phyloP scores from a whole-genome alignment of 2,888 invertebrate species.

The Megamerina dolium region DNA sequence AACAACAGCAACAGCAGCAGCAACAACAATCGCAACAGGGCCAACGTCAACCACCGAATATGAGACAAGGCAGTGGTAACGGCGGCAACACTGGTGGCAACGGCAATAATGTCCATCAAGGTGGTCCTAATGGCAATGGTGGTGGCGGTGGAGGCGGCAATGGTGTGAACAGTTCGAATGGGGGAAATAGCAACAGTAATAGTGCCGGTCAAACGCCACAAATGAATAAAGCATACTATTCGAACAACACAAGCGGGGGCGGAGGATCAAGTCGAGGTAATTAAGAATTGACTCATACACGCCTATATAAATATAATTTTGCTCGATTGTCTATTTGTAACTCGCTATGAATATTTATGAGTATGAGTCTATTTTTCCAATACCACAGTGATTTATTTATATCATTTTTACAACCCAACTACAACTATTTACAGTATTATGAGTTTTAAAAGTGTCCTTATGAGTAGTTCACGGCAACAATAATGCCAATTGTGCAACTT shows the following conservation, averaged over 20 bases:
- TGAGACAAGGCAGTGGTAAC: constrained; percentile 33
- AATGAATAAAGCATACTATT: constrained; percentile 46
- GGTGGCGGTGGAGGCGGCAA: constrained; percentile 21
- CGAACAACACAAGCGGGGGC: constrained; percentile 37
- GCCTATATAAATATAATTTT: too few relatives aligned
- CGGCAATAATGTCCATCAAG: constrained; percentile 9
- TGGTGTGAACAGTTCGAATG: constrained; percentile 24
- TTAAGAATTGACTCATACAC: too few relatives aligned
- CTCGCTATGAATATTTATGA: too few relatives aligned
- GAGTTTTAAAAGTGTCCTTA: too few relatives aligned
- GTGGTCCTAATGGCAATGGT: constrained; percentile 17
- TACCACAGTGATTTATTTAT: too few relatives aligned
- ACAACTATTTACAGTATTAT: too few relatives aligned
- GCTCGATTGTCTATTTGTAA: too few relatives aligned
- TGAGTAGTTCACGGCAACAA: too few relatives aligned
- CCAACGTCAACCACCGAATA: constrained; percentile 33
- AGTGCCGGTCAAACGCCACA: constrained; percentile 26
- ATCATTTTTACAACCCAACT: too few relatives aligned
- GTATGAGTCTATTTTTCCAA: too few relatives aligned
- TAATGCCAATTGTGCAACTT: too few relatives aligned
- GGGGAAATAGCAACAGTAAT: constrained; percentile 8
- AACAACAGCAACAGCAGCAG: constrained; percentile 31
- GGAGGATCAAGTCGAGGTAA: constrained; percentile 38
- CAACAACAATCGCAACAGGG: constrained; percentile 33
- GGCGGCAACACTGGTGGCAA: constrained; percentile 13